Conservation (phyloP, 2,888 invertebrate genomes). For the Lithophane ornitopus region DNA sequence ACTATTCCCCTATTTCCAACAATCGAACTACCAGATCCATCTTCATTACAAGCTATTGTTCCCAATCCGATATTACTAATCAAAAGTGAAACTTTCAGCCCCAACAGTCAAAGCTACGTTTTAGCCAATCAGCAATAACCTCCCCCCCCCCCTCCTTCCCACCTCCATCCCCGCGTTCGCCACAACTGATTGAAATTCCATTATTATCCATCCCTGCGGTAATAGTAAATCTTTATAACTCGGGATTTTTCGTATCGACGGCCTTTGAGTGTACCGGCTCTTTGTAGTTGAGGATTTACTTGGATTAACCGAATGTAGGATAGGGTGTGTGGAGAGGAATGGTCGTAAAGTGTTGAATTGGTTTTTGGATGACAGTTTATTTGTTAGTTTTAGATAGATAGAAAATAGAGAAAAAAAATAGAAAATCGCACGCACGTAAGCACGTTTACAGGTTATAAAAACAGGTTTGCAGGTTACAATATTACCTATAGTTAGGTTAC, state of each 20-base stretch:
- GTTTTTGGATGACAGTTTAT: conserved; percentile 35
- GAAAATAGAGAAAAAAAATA: too few species aligned
- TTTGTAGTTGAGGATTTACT: conserved; percentile 80
- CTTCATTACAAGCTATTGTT: conserved; percentile 61
- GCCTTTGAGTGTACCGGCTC: conserved; percentile 75
- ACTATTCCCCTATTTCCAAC: conserved; percentile 8
- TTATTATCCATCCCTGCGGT: conserved; percentile 85
- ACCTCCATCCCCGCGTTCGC: conserved; percentile 50
- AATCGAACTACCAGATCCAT: conserved; percentile 30
- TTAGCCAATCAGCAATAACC: conserved; percentile 72
- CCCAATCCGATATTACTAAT: conserved; percentile 67
- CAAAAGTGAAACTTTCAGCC: conserved; percentile 61
- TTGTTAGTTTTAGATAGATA: too few species aligned
- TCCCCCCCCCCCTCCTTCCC: conserved; percentile 37
- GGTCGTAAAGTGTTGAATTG: conserved; percentile 44
- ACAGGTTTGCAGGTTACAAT: too few species aligned
- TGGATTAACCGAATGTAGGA: conserved; percentile 77
- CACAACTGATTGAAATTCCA: conserved; percentile 89
- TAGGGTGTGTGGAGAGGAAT: conserved; percentile 56
- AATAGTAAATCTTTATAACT: conserved; percentile 85
- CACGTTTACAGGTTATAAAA: too few species aligned
- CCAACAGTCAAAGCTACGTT: conserved; percentile 65
- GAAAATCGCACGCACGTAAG: too few species aligned
- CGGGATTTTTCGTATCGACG: conserved; percentile 82
- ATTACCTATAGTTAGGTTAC: too few species aligned